These are phyloP conservation scores for Coregonus suidteri DNA, from an alignment of 2,797 vertebrate species.

Conservation along the genomic window DNA sequence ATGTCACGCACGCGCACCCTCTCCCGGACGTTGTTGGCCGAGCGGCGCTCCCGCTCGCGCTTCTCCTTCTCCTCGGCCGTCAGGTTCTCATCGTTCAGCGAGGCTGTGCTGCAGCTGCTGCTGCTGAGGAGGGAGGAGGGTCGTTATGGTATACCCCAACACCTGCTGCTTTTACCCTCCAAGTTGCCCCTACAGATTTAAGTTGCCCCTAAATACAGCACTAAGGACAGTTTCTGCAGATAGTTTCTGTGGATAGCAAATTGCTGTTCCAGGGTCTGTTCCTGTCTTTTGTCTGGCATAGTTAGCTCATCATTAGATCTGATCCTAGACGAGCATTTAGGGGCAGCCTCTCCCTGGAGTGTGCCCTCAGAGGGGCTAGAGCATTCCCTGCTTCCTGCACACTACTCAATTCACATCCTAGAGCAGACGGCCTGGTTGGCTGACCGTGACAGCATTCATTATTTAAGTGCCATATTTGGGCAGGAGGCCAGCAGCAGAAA, in stretches of 20 bases:
- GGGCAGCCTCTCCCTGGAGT: not conserved
- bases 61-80: slow-evolving; percentile 97
- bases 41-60: slow-evolving; percentile 94
- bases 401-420: not conserved
- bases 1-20: slow-evolving; percentile 98
- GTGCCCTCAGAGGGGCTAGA: not conserved
- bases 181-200: not conserved
- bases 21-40: slow-evolving; percentile 97
- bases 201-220: not conserved
- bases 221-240: too few species aligned
- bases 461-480: not conserved
- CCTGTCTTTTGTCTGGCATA: not conserved
- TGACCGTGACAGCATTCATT: not conserved
- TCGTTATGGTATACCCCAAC: slow-evolving; percentile 2
- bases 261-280: not conserved
- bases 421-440: not conserved
- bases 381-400: not conserved
- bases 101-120: slow-evolving; percentile 71
- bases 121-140: slow-evolving; percentile 54
- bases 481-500: not conserved
- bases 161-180: not conserved
- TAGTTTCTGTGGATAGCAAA: not conserved
- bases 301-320: not conserved
- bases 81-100: slow-evolving; percentile 88
- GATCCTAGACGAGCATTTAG: not conserved